A percentile compares a stretch with the other conserved stretches of the same genome.
Conservation (phyloP, 2,888 invertebrate genomes). For the Prosopocoilus inquinatus region DNA sequence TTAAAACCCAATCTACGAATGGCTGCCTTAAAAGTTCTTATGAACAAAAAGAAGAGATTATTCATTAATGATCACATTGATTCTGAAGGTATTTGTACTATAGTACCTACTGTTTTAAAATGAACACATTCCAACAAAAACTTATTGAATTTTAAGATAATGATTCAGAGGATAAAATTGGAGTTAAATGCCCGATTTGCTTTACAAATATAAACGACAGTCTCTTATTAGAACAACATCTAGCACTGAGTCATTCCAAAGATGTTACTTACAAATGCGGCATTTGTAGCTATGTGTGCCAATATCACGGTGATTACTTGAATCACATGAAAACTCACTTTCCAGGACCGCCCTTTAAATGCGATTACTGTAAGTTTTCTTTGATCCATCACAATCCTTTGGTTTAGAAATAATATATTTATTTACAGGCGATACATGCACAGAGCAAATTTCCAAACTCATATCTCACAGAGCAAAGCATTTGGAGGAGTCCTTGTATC, state of each 20-base stretch:
- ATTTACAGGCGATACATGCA: constrained; percentile 43
- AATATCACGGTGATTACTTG: constrained; percentile 62
- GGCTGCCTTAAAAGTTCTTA: constrained; percentile 48
- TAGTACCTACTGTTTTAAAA: neutral
- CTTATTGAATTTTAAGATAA: constrained; percentile 32
- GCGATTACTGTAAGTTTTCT: constrained; percentile 55
- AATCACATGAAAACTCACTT: constrained; percentile 61
- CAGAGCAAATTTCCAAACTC: constrained; percentile 55
- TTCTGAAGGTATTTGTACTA: constrained; percentile 25
- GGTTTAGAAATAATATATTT: neutral
- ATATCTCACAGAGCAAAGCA: constrained; percentile 62
- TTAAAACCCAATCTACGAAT: constrained; percentile 49
- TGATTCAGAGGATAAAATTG: constrained; percentile 39
- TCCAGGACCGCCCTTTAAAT: constrained; percentile 62
- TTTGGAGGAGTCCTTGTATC: constrained; percentile 51
- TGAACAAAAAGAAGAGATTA: constrained; percentile 43
- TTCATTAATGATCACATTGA: constrained; percentile 25
- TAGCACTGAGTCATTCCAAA: constrained; percentile 56
- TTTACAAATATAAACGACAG: constrained; percentile 54
- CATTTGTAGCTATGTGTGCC: constrained; percentile 61
- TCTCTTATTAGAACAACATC: constrained; percentile 55
- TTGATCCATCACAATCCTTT: neutral
- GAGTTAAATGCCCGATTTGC: constrained; percentile 56
- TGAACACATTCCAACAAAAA: neutral
- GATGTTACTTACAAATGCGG: constrained; percentile 61